phyloP scores from a whole-genome alignment of 1,140 invertebrate genomes.

The Apis dorsata region DNA sequence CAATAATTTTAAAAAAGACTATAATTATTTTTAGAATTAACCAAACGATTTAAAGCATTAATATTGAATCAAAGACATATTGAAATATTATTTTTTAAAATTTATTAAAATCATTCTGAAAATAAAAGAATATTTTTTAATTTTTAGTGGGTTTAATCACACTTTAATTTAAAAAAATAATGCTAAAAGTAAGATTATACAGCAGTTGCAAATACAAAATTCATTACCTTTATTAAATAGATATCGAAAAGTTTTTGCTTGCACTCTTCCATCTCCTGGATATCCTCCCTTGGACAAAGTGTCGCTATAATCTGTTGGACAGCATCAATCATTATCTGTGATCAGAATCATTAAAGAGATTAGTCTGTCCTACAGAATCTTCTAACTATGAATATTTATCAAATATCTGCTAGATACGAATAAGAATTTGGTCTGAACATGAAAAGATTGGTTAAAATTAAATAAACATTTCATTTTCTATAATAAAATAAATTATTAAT shows the following conservation, averaged over 20 bases:
- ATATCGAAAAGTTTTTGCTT: not conserved
- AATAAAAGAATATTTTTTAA: too few species aligned
- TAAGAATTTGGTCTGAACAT: not conserved
- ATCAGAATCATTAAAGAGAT: not conserved
- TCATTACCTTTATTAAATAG: not conserved
- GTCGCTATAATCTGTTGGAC: not conserved
- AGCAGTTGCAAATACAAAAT: not conserved
- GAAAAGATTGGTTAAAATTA: too few species aligned
- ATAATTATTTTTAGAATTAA: too few species aligned
- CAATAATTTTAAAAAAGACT: too few species aligned
- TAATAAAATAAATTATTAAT: not conserved
- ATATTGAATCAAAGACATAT: too few species aligned
- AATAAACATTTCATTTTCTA: not conserved
- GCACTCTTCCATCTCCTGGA: too few species aligned
- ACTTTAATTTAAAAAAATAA: not conserved
- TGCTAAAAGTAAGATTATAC: not conserved
- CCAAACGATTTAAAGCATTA: too few species aligned
- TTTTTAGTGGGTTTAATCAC: too few species aligned
- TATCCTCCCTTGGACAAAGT: not conserved
- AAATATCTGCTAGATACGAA: not conserved
- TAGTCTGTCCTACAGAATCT: not conserved
- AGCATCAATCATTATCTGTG: constrained; percentile 3
- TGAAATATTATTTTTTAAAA: too few species aligned
- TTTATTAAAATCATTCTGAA: too few species aligned
- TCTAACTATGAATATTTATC: constrained; percentile 14